phyloP scores from a whole-genome alignment of 2,888 invertebrate genomes.

The Crioceris asparagi region DNA sequence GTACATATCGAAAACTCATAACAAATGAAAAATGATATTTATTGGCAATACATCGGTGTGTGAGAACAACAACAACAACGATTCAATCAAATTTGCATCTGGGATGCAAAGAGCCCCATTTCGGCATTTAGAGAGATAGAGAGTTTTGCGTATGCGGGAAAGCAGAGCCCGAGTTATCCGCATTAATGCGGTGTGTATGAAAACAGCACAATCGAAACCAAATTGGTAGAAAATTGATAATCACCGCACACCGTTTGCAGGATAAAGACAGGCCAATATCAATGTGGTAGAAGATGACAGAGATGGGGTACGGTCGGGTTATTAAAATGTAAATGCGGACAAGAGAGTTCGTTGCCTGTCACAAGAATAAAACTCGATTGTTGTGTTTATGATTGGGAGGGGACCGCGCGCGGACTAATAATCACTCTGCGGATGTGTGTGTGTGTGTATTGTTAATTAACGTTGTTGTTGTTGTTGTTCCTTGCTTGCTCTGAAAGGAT shows the following conservation, averaged over 20 bases:
- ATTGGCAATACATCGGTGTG: too few species aligned
- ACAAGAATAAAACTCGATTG: constrained; percentile 37
- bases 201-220: constrained; percentile 39
- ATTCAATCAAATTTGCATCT: constrained; percentile 23
- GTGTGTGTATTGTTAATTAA: constrained; percentile 37
- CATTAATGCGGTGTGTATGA: constrained; percentile 31
- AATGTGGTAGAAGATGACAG: constrained; percentile 20
- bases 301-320: constrained; percentile 27
- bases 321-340: constrained; percentile 40
- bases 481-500: too few species aligned
- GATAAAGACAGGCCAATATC: constrained; percentile 22
- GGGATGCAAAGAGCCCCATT: constrained; percentile 14
- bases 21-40: too few species aligned
- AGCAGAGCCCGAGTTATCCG: constrained; percentile 26
- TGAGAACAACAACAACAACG: constrained; percentile 10
- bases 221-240: constrained; percentile 43
- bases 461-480: constrained; percentile 21
- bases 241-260: constrained; percentile 32
- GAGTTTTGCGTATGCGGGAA: constrained; percentile 18
- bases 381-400: constrained; percentile 23
- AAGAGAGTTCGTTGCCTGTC: constrained; percentile 37
- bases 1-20: too few species aligned
- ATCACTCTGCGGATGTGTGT: constrained; percentile 26
- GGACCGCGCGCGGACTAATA: constrained; percentile 30
- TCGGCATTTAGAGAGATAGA: constrained; percentile 18